Evolutionary conservation across 2,113 vertebrate genomes (phyloP), one percentile per base, ranked within the genome.

Genomic region (Riparia riparia): DNA sequence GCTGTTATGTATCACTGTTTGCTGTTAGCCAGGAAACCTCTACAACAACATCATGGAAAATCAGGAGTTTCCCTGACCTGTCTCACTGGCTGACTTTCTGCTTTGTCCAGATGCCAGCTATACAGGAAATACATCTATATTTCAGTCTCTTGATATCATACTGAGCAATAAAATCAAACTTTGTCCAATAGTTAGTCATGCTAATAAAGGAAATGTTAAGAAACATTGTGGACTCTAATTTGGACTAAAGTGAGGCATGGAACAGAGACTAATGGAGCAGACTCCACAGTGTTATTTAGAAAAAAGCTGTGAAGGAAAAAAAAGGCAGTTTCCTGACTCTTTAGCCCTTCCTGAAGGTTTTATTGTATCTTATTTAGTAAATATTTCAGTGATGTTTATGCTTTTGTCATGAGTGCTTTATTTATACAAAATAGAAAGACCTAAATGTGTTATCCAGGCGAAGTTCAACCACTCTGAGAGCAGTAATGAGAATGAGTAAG

Each of bases 21-120:
- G 22, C 81, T 80, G 28, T 81, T 91, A 87, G 61, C 31, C 80
- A 32, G 70, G 91, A 95, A 94, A 68, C 82, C 41, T 87, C 56
- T 70, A n/a, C 22, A 19, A 29, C 57, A 57, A 1, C 14, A 39
- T 65, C 21, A 28, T 12, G 28, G 53, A 82, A 64, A 77, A 93
- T 58, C 72, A 44, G 57, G 28, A 63, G 58, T 91, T 94, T 90
- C 89, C 80, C 72, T 90, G 89, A 80, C 41, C 83, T 89, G 21
- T 49, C 70, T 84, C 18, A 39, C 64, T 76, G 22, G 1, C 76
- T 93, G 81, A 22, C 32, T 77, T 57, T 89, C 47, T 86, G 37
- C 45, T 56, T 57, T 84, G 39, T 84, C 80, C 80, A 78, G 73
- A 63, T 95, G 51, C 54, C 56, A 86, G 14, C 69, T 82, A 5